Conservation (phyloP, 2,888 invertebrate species). For the Clanis bilineata region DNA sequence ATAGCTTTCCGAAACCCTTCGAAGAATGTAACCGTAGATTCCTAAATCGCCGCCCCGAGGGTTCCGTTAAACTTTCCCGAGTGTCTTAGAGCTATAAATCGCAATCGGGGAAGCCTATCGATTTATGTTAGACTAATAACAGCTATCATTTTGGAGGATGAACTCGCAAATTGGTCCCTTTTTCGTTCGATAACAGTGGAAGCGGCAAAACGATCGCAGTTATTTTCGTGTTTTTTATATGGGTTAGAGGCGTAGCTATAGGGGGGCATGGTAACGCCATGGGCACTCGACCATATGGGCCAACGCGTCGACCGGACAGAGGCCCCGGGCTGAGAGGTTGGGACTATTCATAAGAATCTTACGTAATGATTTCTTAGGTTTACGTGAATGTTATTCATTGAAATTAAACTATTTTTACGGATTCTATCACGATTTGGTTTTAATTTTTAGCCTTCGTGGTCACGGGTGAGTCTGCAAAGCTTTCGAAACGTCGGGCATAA, state of each 20-base stretch:
- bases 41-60: constrained; percentile 22
- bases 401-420: too few relatives aligned
- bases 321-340: too few relatives aligned
- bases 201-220: background rate
- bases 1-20: background rate
- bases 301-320: too few relatives aligned
- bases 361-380: too few relatives aligned
- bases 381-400: too few relatives aligned
- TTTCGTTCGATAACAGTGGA: background rate
- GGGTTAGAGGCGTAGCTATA: background rate
- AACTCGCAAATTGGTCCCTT: constrained; percentile 13
- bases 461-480: too few relatives aligned
- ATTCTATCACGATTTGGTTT: too few relatives aligned
- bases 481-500: too few relatives aligned
- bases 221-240: background rate
- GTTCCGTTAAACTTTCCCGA: constrained; percentile 32
- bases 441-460: too few relatives aligned
- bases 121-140: constrained; percentile 44
- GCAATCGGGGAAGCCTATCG: constrained; percentile 42
- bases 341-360: too few relatives aligned
- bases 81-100: constrained; percentile 44
- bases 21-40: background rate
- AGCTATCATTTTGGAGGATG: constrained; percentile 23
- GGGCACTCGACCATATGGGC: too few relatives aligned
- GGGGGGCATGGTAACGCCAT: background rate